Conservation (phyloP, 2,113 vertebrate genomes). For the Corythaeola cristata region DNA sequence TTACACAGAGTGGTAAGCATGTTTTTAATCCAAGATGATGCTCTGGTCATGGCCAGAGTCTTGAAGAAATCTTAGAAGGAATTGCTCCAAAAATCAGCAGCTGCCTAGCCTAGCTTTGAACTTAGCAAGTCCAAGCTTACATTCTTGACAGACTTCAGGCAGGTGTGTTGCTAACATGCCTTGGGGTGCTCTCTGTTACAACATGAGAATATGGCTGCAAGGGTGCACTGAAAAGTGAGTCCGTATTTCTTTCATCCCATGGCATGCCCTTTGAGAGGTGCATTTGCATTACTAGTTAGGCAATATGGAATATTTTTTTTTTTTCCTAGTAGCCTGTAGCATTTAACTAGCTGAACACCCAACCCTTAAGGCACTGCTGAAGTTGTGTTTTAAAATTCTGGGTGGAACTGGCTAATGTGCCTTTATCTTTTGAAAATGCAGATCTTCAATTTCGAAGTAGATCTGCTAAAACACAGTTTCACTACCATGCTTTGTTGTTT, state of each 20-base stretch:
- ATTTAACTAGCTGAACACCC: neutral
- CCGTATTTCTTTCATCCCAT: neutral
- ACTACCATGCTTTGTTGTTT: neutral
- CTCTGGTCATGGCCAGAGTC: neutral
- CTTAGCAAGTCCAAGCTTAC: neutral
- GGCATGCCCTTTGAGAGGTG: neutral
- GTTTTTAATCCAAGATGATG: neutral
- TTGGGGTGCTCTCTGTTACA: neutral
- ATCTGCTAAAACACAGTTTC: neutral
- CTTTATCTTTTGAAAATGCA: neutral
- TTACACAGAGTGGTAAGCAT: neutral
- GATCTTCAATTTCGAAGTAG: neutral
- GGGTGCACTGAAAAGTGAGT: neutral
- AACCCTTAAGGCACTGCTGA: neutral
- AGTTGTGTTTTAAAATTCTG: neutral
- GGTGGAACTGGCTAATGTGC: neutral
- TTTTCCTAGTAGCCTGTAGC: neutral
- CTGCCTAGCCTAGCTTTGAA: constrained; percentile 11
- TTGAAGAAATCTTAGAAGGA: neutral
- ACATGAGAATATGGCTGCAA: neutral
- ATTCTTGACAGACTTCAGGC: neutral
- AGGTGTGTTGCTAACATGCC: neutral
- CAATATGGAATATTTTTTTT: neutral
- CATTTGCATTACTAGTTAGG: neutral
- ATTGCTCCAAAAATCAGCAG: neutral